Percentiles rank a stretch among this genome's conserved stretches.
phyloP scores from a whole-genome alignment of 2,113 vertebrate species.

The Porphyrio hochstetteri region DNA sequence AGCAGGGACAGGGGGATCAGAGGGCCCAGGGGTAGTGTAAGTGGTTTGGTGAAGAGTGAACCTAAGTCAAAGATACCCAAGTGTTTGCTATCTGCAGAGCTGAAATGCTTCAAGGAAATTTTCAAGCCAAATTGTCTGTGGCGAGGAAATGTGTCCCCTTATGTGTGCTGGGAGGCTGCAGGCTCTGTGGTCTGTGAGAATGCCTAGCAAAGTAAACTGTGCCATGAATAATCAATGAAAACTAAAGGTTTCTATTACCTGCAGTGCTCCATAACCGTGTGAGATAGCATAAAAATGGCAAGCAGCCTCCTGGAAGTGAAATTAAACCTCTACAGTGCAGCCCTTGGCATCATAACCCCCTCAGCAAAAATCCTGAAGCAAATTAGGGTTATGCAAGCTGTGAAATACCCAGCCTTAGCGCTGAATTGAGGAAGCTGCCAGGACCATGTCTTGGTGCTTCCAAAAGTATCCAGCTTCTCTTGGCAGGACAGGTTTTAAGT shows the following conservation, averaged over 20 bases:
- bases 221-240: slow-evolving; percentile 54
- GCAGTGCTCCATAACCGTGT: not conserved
- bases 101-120: not conserved
- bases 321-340: slow-evolving; percentile 2
- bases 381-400: slow-evolving; percentile 17
- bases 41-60: not conserved
- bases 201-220: slow-evolving; percentile 36
- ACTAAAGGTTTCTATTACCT: slow-evolving; percentile 43
- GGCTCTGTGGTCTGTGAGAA: not conserved
- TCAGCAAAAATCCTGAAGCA: slow-evolving; percentile 8
- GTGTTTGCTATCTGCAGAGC: not conserved
- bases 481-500: not conserved
- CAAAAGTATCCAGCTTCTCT: not conserved
- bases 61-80: not conserved
- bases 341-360: not conserved
- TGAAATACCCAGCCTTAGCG: not conserved
- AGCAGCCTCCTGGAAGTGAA: slow-evolving; percentile 26
- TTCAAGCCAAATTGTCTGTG: not conserved
- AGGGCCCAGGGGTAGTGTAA: not conserved
- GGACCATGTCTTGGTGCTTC: not conserved
- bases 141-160: not conserved
- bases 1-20: not conserved
- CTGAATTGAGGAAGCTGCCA: not conserved
- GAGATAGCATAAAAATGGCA: slow-evolving; percentile 47
- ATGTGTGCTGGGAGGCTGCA: not conserved